Base-by-base conservation (phyloP, 2,113 vertebrate genomes). In the Macquaria ambigua region DNA sequence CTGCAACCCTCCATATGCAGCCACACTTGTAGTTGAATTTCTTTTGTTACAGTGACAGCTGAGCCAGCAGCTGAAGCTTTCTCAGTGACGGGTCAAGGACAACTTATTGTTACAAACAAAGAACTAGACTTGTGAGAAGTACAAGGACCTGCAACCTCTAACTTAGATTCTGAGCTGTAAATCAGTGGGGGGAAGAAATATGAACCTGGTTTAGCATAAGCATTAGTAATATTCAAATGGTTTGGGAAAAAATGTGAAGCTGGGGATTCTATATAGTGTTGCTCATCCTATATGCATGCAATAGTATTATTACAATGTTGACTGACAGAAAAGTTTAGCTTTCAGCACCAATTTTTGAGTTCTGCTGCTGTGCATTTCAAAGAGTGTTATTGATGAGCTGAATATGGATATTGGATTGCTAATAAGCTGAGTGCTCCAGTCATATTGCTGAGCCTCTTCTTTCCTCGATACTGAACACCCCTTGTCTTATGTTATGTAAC, bases 391-490 rank as follows among this genome's bases (percentile, higher is more conserved):
- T 68, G 85, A 64, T 70, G 37, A 84, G 52, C 69, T 83, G 37
- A 76, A 89, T 80, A 86, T 89, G 62, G 89, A 86, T 86, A 82
- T 80, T 83, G 79, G 61, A 84, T 86, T 39, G 59, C 70, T 71
- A 73, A 89, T 83, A 72, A 74, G 85, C 80, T 79, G 77, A 86
- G 67, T 25, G 79, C 81, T 75, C 59, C 75, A 83, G 81, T 72
- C 72, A 48, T 81, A 85, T 70, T 83, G 81, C 90, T 88, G 80
- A 83, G 89, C 73, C 41, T 56, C 48, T 78, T 82, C 74, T 81
- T 91, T 93, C 74, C 68, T 69, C 43, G 87, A 92, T 72, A 90
- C 84, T 82, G 85, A 90, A 88, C 83, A 92, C 87, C 88, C 79
- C 68, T 71, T 72, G 81, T 85, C 89, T 93, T 83, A 72, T 63